Conservation (phyloP, 1,140 invertebrate species). For the Drosophila cardini region DNA sequence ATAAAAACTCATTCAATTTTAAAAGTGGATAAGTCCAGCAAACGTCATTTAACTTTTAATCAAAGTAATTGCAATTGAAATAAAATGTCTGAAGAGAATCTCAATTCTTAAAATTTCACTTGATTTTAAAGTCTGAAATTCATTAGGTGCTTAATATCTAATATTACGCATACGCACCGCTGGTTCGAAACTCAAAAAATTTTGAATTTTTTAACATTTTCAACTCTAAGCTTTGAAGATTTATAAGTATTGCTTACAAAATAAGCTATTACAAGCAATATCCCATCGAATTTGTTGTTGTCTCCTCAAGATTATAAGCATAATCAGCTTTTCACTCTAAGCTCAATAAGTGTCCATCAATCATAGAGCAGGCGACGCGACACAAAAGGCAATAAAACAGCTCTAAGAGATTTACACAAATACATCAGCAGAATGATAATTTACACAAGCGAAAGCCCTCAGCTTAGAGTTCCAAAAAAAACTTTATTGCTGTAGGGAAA, state of each 20-base stretch:
- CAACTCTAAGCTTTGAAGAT: slow-evolving; percentile 8
- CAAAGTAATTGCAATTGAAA: neutral
- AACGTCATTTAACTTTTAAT: no score
- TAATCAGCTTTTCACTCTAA: slow-evolving; percentile 55
- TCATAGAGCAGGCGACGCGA: slow-evolving; percentile 37
- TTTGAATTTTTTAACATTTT: neutral
- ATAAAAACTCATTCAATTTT: neutral
- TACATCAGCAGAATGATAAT: slow-evolving; percentile 26
- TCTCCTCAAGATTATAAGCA: slow-evolving; percentile 50
- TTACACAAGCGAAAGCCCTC: slow-evolving; percentile 33
- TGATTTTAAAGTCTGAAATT: no score
- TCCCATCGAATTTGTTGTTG: slow-evolving; percentile 27
- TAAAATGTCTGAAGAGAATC: no score
- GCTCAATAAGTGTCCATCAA: slow-evolving; percentile 55
- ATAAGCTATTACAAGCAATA: slow-evolving; percentile 17
- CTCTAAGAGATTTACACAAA: slow-evolving; percentile 33
- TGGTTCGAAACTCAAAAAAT: neutral
- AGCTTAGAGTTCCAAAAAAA: slow-evolving; percentile 5
- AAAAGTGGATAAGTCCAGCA: no score
- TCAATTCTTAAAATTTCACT: no score
- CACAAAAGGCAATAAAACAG: slow-evolving; percentile 38
- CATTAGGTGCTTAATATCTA: neutral
- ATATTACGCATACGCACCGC: slow-evolving; percentile 8
- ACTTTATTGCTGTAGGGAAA: slow-evolving; percentile 6
- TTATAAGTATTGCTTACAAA: slow-evolving; percentile 23